Evolutionary conservation across 2,888 invertebrate species (phyloP), one percentile per base, ranked within the genome.

Genomic region (Ectemnius cavifrons): DNA sequence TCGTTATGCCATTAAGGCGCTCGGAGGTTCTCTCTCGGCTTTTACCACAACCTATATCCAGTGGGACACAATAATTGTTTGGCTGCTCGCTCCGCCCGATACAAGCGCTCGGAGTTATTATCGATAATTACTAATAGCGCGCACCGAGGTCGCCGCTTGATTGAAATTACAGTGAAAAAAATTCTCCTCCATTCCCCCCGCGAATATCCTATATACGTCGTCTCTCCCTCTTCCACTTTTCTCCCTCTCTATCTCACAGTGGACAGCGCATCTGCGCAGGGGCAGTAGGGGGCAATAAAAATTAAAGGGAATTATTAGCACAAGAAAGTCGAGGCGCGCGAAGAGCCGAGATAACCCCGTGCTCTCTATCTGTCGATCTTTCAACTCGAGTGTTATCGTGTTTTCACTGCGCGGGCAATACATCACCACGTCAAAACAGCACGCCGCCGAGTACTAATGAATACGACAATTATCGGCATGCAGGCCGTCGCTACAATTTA

Each of bases 391-490:
- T 37, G 64, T 75, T 82, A 82, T 82, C 81, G 63, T 23, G 60
- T 28, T 61, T 69, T 57, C 63, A 67, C 67, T 37, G 37, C 78
- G 70, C 72, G 61, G 74, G 69, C 73, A 73, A 65, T 64, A 67
- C 58, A 70, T 63, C 63, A 58, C 16, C 58, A 56, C 67, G 56
- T 56, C 37, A 5, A n/a, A 46, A 62, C 66, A 71, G 47, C 71
- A 23, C 47, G 14, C n/a, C 59, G 73, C 70, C 72, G 49, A n/a
- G 46, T 67, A 60, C 75, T 74, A 69, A 67, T 73, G 75, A 79
- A 71, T 77, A 81, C 78, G 78, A 81, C 64, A 77, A 83, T 83
- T 81, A 81, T 75, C 75, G 73, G 60, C 66, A 67, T 57, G 74
- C 73, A 58, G 63, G 64, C 63, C 18, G 69, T 37, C 64, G 62